Evolutionary conservation across 2,797 vertebrate species (phyloP).

Genomic region (Setipinna tenuifilis): DNA sequence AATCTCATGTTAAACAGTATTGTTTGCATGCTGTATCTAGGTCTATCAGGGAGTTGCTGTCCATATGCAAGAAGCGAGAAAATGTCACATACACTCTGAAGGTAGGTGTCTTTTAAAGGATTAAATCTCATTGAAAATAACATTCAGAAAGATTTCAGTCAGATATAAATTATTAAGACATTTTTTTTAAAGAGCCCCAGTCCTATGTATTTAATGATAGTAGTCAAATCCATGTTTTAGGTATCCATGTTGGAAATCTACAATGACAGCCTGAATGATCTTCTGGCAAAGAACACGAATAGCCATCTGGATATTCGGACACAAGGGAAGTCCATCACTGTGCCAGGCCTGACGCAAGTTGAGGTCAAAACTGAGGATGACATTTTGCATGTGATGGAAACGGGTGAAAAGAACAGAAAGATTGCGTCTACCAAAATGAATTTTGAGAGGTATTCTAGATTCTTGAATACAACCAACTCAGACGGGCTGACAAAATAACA

Average conservation of each 20-base stretch:
- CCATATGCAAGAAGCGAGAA: constrained; percentile 65
- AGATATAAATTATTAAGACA: too few species aligned
- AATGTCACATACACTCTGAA: constrained; percentile 66
- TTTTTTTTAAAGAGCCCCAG: too few species aligned
- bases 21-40: constrained; percentile 45
- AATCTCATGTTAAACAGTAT: background rate
- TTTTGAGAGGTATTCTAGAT: constrained; percentile 62
- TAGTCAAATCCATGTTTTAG: constrained; percentile 43
- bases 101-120: constrained; percentile 48
- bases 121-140: background rate
- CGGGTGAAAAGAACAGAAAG: constrained; percentile 69
- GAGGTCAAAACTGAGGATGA: constrained; percentile 66
- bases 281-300: constrained; percentile 58
- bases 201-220: background rate
- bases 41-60: constrained; percentile 69
- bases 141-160: background rate
- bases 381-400: constrained; percentile 66
- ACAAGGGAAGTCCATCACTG: constrained; percentile 63
- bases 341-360: constrained; percentile 66
- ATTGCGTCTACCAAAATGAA: constrained; percentile 73
- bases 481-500: background rate
- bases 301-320: constrained; percentile 65
- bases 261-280: constrained; percentile 71
- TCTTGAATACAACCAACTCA: background rate
- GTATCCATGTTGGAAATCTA: constrained; percentile 77